Conservation (phyloP, 2,797 vertebrate species). For the Amphiprion clarkii region DNA sequence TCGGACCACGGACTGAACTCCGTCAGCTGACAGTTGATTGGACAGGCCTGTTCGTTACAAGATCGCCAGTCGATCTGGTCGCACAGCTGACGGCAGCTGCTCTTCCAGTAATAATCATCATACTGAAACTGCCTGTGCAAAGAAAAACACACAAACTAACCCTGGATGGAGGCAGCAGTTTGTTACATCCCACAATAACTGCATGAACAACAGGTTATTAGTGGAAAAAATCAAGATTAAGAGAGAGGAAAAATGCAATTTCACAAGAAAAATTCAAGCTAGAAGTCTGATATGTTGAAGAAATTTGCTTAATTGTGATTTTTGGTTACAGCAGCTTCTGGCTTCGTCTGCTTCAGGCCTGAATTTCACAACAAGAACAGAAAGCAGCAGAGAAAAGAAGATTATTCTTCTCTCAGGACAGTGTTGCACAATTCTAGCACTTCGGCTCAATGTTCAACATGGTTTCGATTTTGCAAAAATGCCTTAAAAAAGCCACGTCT, state of each 20-base stretch:
- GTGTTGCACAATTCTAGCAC: conserved; percentile 1
- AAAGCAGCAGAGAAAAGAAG: not conserved
- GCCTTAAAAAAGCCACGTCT: not conserved
- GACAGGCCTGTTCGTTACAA: conserved; percentile 89
- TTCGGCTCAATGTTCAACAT: not conserved
- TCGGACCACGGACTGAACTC: conserved; percentile 92
- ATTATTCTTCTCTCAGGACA: not conserved
- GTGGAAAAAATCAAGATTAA: too few relatives aligned
- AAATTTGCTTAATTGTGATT: not conserved
- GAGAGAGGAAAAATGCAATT: not conserved
- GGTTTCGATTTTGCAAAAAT: not conserved
- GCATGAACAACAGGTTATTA: too few relatives aligned
- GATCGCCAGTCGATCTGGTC: conserved; percentile 73
- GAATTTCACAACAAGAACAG: not conserved
- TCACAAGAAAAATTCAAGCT: too few relatives aligned
- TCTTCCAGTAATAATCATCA: conserved; percentile 84
- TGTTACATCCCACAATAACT: too few relatives aligned
- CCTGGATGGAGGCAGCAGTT: too few relatives aligned
- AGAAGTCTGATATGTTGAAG: not conserved
- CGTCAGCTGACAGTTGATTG: conserved; percentile 89
- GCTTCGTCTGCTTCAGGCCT: not conserved
- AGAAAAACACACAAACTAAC: too few relatives aligned
- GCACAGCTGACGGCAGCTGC: conserved; percentile 87
- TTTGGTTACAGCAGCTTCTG: not conserved
- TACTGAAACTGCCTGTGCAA: conserved; percentile 81